Percentiles rank a stretch among this genome's conserved stretches.
Evolutionary conservation across 2,888 invertebrate genomes (phyloP).

Genomic region (Phaonia tiefii): DNA sequence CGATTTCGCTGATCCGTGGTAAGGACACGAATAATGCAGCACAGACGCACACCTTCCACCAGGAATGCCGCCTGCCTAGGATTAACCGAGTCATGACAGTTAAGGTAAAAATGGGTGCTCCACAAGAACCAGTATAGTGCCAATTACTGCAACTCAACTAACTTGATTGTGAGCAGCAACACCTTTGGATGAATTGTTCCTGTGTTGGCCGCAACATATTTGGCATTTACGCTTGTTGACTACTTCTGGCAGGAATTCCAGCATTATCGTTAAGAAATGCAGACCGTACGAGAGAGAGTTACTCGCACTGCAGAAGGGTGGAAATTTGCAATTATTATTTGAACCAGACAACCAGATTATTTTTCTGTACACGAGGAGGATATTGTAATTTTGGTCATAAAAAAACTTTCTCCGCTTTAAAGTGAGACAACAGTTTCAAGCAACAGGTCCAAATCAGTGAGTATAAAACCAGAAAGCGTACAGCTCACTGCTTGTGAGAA

Average conservation of each 20-base stretch:
- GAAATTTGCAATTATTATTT: constrained; percentile 24
- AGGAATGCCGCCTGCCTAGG: not conserved
- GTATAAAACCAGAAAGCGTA: no score
- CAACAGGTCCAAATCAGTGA: no score
- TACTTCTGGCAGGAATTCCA: constrained; percentile 27
- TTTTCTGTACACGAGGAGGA: no score
- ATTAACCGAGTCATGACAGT: constrained; percentile 18
- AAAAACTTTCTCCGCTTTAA: no score
- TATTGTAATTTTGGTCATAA: no score
- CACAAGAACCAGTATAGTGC: constrained; percentile 20
- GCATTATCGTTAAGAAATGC: not conserved
- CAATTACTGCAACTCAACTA: constrained; percentile 36
- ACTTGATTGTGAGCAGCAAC: constrained; percentile 32
- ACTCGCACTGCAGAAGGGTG: not conserved
- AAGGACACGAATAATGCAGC: no score
- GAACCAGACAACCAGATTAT: constrained; percentile 13
- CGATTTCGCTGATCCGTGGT: no score
- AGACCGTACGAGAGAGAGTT: not conserved
- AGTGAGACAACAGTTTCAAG: no score
- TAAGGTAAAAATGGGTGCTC: not conserved
- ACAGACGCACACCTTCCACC: not conserved
- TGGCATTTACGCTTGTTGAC: constrained; percentile 14
- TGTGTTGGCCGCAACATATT: constrained; percentile 7
- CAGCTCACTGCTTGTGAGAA: no score
- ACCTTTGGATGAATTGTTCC: not conserved